Evolutionary conservation across 37 sponge, comb jelly and placozoan species (phyloP).

Genomic region (Amphimedon queenslandica): DNA sequence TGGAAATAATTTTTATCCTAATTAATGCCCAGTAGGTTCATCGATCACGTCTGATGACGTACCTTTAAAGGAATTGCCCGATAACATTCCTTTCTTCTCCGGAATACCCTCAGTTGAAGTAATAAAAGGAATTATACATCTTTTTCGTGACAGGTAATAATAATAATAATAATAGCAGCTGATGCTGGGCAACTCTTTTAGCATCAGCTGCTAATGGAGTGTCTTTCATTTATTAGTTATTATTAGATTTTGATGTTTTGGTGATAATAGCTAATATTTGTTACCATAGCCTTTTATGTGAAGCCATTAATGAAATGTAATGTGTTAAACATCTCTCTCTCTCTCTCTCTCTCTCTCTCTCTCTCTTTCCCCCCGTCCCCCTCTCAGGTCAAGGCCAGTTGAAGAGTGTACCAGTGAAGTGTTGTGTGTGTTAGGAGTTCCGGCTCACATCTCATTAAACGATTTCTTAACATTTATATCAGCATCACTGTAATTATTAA

Average conservation of each 20-base stretch:
- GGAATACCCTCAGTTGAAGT: slow-evolving; percentile 78
- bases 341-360: no score
- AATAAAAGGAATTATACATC: slow-evolving; percentile 70
- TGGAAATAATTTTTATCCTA: background rate
- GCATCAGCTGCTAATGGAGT: no score
- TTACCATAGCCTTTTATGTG: no score
- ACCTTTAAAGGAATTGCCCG: background rate
- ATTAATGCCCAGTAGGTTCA: background rate
- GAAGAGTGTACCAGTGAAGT: slow-evolving; percentile 20
- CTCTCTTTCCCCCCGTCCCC: no score
- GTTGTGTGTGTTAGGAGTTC: slow-evolving; percentile 59
- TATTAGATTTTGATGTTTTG: no score
- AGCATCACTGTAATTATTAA: no score
- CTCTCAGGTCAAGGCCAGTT: slow-evolving; percentile 7
- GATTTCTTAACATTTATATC: slow-evolving; percentile 69
- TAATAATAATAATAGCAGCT: background rate
- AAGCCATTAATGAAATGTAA: no score
- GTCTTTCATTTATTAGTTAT: no score
- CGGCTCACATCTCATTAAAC: slow-evolving; percentile 49
- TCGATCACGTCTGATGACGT: background rate
- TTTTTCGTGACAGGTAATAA: slow-evolving; percentile 57
- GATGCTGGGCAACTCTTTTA: no score
- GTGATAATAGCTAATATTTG: no score
- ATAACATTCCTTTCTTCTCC: slow-evolving; percentile 63
- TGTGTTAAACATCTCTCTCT: no score